Evolutionary conservation across 1,140 invertebrate species (phyloP).

Genomic region (Dreissena rostriformis): DNA sequence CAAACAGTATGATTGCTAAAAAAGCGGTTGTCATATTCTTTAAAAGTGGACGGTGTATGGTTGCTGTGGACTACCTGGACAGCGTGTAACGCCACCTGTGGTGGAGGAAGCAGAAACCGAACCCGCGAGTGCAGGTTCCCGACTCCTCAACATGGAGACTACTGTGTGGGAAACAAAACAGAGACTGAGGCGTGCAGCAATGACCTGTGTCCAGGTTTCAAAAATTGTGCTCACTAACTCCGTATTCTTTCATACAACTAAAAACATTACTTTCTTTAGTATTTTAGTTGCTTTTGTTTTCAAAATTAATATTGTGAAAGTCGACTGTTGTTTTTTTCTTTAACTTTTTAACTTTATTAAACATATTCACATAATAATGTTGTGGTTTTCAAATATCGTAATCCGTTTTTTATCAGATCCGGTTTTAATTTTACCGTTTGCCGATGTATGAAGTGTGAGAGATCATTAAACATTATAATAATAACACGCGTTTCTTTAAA

Average conservation of each 20-base stretch:
- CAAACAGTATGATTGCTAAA: not conserved
- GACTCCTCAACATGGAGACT: conserved; percentile 66
- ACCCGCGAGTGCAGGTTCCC: conserved; percentile 52
- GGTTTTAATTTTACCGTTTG: not conserved
- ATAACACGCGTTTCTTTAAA: conserved; percentile 13
- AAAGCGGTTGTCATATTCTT: not conserved
- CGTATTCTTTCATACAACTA: not conserved
- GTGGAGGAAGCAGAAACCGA: conserved; percentile 60
- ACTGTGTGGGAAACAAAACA: conserved; percentile 6
- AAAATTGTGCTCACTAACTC: not conserved
- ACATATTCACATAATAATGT: no score
- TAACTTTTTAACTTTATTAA: no score
- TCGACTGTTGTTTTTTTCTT: no score
- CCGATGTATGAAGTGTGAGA: not conserved
- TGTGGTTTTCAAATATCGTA: no score
- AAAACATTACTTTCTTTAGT: not conserved
- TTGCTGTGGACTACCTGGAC: conserved; percentile 63
- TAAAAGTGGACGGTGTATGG: conserved; percentile 68
- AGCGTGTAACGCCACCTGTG: conserved; percentile 64
- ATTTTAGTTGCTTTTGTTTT: no score
- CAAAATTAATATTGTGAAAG: no score
- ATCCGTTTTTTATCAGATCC: not conserved
- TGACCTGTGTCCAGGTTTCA: conserved; percentile 26
- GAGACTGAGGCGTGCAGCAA: conserved; percentile 7
- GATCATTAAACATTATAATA: not conserved